Conservation (phyloP, 2,888 invertebrate species). For the Stenodema calcarata region DNA sequence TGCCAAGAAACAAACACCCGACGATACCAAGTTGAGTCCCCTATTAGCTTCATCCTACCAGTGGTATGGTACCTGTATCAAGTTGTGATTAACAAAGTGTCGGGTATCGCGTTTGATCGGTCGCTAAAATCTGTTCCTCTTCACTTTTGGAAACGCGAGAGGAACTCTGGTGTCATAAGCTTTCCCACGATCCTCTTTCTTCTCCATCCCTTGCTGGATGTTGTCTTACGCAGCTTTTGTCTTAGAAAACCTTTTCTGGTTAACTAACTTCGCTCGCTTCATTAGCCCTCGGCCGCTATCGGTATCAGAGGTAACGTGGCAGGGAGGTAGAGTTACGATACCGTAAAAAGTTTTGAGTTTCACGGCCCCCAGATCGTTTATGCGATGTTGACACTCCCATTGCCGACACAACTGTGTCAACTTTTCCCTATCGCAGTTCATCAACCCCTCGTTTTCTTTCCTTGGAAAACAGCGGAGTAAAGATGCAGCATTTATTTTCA, state of each 20-base stretch:
- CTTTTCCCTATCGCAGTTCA: conserved; percentile 16
- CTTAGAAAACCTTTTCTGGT: conserved; percentile 44
- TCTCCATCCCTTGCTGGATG: not conserved
- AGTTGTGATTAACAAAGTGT: not conserved
- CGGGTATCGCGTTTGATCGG: not conserved
- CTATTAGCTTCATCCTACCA: too few relatives aligned
- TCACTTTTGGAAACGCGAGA: conserved; percentile 1
- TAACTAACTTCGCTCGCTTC: conserved; percentile 41
- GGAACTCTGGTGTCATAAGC: not conserved
- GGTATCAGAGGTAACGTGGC: conserved; percentile 4
- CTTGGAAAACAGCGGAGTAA: not conserved
- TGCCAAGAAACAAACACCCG: too few relatives aligned
- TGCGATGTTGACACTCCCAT: conserved; percentile 36
- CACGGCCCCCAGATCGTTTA: conserved; percentile 30
- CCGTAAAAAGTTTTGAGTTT: conserved; percentile 43
- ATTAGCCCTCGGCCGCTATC: conserved; percentile 31
- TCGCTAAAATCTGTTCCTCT: not conserved
- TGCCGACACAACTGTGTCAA: not conserved
- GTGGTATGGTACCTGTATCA: not conserved
- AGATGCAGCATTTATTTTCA: not conserved
- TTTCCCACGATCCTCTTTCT: conserved; percentile 29
- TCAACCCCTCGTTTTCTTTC: not conserved
- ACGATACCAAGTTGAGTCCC: too few relatives aligned
- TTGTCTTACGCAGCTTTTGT: conserved; percentile 30
- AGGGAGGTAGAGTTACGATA: conserved; percentile 26